phyloP scores from a whole-genome alignment of 1,140 invertebrate species.

The Palaemon carinicauda region DNA sequence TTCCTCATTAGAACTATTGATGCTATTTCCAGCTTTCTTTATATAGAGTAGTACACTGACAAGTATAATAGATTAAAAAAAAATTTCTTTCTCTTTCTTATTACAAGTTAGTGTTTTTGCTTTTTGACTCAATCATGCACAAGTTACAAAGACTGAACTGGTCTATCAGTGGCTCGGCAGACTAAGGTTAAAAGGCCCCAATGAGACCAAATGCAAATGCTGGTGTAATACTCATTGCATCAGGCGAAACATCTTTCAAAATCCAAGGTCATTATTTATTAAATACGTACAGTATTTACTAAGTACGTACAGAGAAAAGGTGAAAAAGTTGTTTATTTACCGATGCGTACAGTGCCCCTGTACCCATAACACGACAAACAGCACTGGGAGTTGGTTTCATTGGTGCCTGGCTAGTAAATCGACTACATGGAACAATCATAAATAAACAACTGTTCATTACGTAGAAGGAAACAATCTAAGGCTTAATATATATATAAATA shows the following conservation, averaged over 20 bases:
- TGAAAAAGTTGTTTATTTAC: too few relatives aligned
- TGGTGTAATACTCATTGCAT: background rate
- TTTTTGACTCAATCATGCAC: constrained; percentile 36
- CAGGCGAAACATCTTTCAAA: background rate
- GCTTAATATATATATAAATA: background rate
- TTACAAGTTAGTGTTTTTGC: too few relatives aligned
- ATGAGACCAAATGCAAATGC: constrained; percentile 2
- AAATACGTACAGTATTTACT: too few relatives aligned
- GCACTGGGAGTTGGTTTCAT: constrained; percentile 37
- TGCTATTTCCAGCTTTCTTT: constrained; percentile 14
- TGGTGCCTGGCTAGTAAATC: constrained; percentile 25
- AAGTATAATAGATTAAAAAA: constrained; percentile 3
- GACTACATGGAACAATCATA: constrained; percentile 30
- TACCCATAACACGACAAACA: background rate
- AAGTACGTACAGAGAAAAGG: too few relatives aligned
- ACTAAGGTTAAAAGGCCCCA: constrained; percentile 23
- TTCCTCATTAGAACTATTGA: constrained; percentile 23
- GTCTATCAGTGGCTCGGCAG: constrained; percentile 33
- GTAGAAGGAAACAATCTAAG: constrained; percentile 31
- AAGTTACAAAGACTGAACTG: constrained; percentile 31
- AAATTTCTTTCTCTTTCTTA: background rate
- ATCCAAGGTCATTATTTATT: background rate
- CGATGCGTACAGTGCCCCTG: background rate
- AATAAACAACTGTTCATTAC: constrained; percentile 31
- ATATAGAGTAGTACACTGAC: constrained; percentile 40